Evolutionary conservation across 30 jellyfish, hydroid and myxozoan genomes (phyloP).

Genomic region (Sanderia malayensis): DNA sequence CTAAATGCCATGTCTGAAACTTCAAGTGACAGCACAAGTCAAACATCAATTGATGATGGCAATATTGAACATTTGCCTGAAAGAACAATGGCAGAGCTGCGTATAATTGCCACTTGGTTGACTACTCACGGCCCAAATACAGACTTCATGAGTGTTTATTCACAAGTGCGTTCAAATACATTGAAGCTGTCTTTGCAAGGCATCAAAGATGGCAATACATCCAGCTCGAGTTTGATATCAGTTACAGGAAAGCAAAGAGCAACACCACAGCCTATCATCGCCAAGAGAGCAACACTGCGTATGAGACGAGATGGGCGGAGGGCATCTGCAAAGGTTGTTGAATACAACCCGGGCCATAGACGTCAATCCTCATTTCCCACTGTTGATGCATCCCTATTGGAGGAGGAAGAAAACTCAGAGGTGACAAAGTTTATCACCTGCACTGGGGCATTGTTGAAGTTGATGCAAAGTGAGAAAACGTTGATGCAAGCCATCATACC

Average conservation of each 20-base stretch:
- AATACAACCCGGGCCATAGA: slow-evolving; percentile 31
- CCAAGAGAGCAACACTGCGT: slow-evolving; percentile 38
- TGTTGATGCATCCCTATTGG: slow-evolving; percentile 33
- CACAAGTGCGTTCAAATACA: slow-evolving; percentile 80
- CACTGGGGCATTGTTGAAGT: slow-evolving; percentile 82
- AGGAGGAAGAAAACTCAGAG: slow-evolving; percentile 85
- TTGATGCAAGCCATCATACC: slow-evolving; percentile 82
- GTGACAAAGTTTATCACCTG: slow-evolving; percentile 76
- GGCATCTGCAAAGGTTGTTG: slow-evolving; percentile 44
- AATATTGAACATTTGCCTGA: slow-evolving; percentile 89
- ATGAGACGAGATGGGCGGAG: slow-evolving; percentile 52
- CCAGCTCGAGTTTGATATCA: slow-evolving; percentile 23
- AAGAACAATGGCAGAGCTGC: slow-evolving; percentile 81
- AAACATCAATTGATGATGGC: slow-evolving; percentile 65
- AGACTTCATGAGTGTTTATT: slow-evolving; percentile 93
- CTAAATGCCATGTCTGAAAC: slow-evolving; percentile 69
- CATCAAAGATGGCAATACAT: slow-evolving; percentile 36
- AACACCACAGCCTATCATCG: slow-evolving; percentile 40
- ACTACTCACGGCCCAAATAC: slow-evolving; percentile 72
- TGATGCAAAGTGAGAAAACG: slow-evolving; percentile 90
- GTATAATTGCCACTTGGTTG: slow-evolving; percentile 85
- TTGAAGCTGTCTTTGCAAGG: slow-evolving; percentile 86
- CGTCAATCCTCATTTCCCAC: slow-evolving; percentile 48
- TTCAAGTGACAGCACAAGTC: slow-evolving; percentile 62
- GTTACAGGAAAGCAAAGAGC: slow-evolving; percentile 22